Evolutionary conservation across 2,113 vertebrate genomes (phyloP), one percentile per base, ranked within the genome.

Genomic region (Gymnorhina tibicen): DNA sequence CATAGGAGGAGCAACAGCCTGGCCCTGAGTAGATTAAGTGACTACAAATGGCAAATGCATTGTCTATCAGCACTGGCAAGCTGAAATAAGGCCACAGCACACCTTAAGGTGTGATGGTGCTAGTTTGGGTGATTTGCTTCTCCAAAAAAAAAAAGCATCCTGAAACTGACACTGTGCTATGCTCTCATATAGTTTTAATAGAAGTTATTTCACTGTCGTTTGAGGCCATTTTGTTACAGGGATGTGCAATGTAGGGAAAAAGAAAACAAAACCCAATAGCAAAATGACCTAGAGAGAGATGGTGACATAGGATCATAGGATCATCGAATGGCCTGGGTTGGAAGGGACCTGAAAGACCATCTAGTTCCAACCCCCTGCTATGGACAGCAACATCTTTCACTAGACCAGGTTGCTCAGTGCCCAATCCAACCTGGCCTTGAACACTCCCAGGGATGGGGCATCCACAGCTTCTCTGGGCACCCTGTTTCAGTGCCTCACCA

Each of bases 291-390:
- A 62, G n/a, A 82, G 28, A 72, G 3, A 4, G 6, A 89, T 16
- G 15, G 17, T 62, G 55, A n/a, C 63, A 53, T 8, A 55, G 47
- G 68, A 50, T 50, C 0, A 2, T 28, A 73, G 32, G 33, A 49
- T 62, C 33, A n/a, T 69, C 0, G 0, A 46, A 46, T 53, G 24
- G 24, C 7, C 7, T 53, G 39, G 3, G 8, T n/a, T 70, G 41
- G 66, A 62, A 62, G 10, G 19, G 6, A 55, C 23, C 24, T 53
- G 62, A 62, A 62, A 62, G 18, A 62, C 28, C 9, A 62, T 13
- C 10, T 11, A 11, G 4, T n/a, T 69, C 55, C 37, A 73, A 16
- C 2, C 4, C 21, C 8, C 9, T 53, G 64, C 39, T 7, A 16
- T 11, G 46, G 55, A 8, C 15, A 69, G 46, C 37, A 7, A 60